These are phyloP conservation scores for Nowickia ferox DNA, from an alignment of 2,888 invertebrate species.

Conservation along the genomic window DNA sequence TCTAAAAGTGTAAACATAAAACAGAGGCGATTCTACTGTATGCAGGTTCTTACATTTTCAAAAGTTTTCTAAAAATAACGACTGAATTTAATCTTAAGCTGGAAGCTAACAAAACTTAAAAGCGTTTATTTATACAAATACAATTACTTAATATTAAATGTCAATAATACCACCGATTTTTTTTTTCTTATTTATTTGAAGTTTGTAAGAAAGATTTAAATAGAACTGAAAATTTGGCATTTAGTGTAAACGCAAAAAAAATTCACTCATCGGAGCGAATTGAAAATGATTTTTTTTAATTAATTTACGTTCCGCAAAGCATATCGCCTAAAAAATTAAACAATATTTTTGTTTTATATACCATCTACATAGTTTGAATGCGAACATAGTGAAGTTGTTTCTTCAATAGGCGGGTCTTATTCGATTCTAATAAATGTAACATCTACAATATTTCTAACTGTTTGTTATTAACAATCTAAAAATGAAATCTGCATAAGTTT, in stretches of 20 bases:
- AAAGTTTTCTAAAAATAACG: slow-evolving; percentile 7
- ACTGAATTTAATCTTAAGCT: slow-evolving; percentile 40
- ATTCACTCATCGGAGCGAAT: not conserved
- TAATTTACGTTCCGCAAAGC: no score
- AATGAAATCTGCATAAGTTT: not conserved
- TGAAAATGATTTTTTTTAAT: no score
- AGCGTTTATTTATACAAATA: slow-evolving; percentile 37
- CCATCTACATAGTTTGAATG: no score
- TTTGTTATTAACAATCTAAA: not conserved
- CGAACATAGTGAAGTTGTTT: no score
- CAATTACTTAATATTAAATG: slow-evolving; percentile 17
- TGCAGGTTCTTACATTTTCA: slow-evolving; percentile 5
- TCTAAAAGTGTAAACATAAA: not conserved
- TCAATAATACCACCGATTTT: slow-evolving; percentile 54
- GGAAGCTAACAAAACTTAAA: not conserved
- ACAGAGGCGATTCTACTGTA: not conserved
- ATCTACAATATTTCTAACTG: not conserved
- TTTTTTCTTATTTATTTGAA: slow-evolving; percentile 9
- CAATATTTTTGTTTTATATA: no score
- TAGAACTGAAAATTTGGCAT: slow-evolving; percentile 10
- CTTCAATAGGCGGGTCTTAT: no score
- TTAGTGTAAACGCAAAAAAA: slow-evolving; percentile 17
- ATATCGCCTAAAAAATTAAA: no score
- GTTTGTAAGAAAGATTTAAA: not conserved
- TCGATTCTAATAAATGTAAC: not conserved